Percentiles rank a stretch among this genome's conserved stretches.
phyloP scores from a whole-genome alignment of 1,140 invertebrate species.

The Brachionus rubens region DNA sequence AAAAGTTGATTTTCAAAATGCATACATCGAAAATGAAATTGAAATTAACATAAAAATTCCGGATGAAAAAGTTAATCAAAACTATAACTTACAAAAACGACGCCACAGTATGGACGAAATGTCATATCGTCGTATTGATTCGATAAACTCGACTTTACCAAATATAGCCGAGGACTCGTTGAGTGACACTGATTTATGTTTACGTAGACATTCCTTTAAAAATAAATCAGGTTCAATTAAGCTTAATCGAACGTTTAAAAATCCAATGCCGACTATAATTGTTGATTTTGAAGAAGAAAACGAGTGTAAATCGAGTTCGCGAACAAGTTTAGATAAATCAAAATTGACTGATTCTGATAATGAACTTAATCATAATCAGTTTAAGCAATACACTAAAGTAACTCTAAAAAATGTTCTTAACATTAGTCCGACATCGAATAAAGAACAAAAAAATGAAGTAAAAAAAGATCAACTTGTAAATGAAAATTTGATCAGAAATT shows the following conservation, averaged over 20 bases:
- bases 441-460: neutral
- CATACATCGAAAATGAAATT: neutral
- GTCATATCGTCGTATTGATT: neutral
- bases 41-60: conserved; percentile 25
- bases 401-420: conserved; percentile 26
- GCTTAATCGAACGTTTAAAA: neutral
- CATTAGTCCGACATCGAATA: neutral
- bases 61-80: neutral
- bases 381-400: conserved; percentile 38
- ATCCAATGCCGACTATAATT: neutral
- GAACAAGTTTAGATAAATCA: neutral
- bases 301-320: neutral
- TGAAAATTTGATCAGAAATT: neutral
- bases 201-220: neutral
- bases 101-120: neutral
- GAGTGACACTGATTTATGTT: neutral
- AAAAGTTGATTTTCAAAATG: neutral
- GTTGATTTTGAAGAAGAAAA: conserved; percentile 14
- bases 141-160: neutral
- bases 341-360: conserved; percentile 1
- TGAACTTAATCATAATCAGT: neutral
- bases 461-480: neutral
- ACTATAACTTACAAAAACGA: neutral
- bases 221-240: neutral
- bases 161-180: neutral